Evolutionary conservation across 1,140 invertebrate species (phyloP), one percentile per base, ranked within the genome.

Genomic region (Acromyrmex heyeri): DNA sequence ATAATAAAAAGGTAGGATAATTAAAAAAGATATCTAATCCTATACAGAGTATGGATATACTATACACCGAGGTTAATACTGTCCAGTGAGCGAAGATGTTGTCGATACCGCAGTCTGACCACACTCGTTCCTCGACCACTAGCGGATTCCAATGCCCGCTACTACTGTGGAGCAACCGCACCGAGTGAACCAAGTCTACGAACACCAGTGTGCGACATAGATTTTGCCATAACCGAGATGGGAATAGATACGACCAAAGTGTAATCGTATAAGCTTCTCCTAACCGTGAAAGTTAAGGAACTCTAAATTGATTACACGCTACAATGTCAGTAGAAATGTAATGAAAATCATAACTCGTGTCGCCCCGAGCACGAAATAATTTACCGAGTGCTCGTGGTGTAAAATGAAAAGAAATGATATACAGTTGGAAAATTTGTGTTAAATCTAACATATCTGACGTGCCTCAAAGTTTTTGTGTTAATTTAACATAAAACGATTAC

Each of bases 181-280:
- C 0, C 48, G 55, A 53, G 55, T 50, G 27, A 55, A 59, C 1
- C 34, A 44, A 53, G 55, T 50, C 10, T 65, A 48, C 65, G 3
- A 50, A 48, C 55, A 62, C 61, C 55, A 57, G 69, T 27, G 55
- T 21, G 53, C 55, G n/a, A 62, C 38, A 72, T 82, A 82, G 64
- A 81, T 86, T 82, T 59, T 83, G 69, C 79, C 55, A 83, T 73
- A 83, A 83, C 69, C 55, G 69, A 83, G 69, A 83, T 83, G 55
- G 69, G 55, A 83, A 83, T 61, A 67, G 79, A 73, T 83, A 81
- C 48, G 62, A 30, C 78, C 69, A 61, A 73, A 83, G 55, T 75
- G 69, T 83, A 83, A 75, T 83, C 79, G 55, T 75, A 83, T 75
- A 61, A 83, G 79, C 79, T 83, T 61, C 34, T 27, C 24, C 38